Evolutionary conservation across 2,797 vertebrate genomes (phyloP).

Genomic region (Bradypodion ventrale): DNA sequence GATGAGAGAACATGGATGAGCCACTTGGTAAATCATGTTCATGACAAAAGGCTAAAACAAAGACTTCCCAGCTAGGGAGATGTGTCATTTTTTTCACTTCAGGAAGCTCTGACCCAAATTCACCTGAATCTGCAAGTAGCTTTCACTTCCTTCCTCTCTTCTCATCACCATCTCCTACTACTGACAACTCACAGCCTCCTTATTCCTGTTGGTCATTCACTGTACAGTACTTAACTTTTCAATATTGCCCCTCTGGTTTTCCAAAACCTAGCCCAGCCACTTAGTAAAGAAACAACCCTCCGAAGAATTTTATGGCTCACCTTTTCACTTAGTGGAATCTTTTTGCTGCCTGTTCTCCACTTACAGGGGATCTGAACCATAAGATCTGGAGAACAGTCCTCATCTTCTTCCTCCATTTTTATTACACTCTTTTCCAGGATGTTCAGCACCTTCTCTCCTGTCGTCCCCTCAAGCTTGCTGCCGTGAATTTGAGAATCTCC

Average conservation of each 20-base stretch:
- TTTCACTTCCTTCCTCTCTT: neutral
- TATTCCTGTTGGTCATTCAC: neutral
- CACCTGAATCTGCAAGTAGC: neutral
- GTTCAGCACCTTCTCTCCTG: neutral
- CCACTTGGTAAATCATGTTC: neutral
- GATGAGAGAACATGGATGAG: constrained; percentile 27
- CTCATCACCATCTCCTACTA: neutral
- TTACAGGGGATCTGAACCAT: constrained; percentile 45
- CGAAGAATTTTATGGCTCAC: constrained; percentile 63
- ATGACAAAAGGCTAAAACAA: neutral
- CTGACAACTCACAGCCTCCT: neutral
- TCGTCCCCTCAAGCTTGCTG: neutral
- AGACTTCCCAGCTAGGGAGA: neutral
- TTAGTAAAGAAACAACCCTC: constrained; percentile 46
- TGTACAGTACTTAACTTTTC: neutral
- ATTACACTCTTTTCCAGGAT: neutral
- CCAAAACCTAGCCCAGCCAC: constrained; percentile 46
- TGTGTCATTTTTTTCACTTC: neutral
- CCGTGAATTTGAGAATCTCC: neutral
- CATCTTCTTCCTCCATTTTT: constrained; percentile 26
- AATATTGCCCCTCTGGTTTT: no score
- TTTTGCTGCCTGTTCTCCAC: no score
- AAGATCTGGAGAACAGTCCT: constrained; percentile 51
- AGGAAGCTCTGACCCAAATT: neutral
- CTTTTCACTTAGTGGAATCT: constrained; percentile 65